Percentiles rank a stretch among this genome's conserved stretches.
phyloP scores from a whole-genome alignment of 2,888 invertebrate species.

The Bugula neritina region DNA sequence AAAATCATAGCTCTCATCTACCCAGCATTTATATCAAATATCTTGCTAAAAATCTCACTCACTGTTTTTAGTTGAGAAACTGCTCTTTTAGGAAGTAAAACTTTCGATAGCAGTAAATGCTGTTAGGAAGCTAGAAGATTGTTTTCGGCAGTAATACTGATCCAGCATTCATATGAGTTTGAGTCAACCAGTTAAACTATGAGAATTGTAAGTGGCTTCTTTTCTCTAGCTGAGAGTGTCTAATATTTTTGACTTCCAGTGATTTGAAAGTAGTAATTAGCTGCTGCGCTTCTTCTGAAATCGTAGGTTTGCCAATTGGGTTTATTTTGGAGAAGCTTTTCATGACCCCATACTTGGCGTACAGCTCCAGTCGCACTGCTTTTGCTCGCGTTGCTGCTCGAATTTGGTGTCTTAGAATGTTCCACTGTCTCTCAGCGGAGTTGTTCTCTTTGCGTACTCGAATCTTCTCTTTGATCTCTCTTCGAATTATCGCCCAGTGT shows the following conservation, averaged over 20 bases:
- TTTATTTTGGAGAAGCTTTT: background rate
- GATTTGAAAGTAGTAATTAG: background rate
- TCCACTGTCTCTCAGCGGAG: conserved; percentile 1
- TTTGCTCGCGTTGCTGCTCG: conserved; percentile 23
- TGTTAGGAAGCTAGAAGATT: too few relatives aligned
- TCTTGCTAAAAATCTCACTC: too few relatives aligned
- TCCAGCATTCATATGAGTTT: too few relatives aligned
- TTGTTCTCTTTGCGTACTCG: conserved; percentile 18
- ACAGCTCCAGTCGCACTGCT: conserved; percentile 10
- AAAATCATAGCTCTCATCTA: too few relatives aligned
- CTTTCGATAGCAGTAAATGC: too few relatives aligned
- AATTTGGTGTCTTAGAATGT: conserved; percentile 24
- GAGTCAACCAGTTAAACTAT: too few relatives aligned
- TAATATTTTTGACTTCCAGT: conserved; percentile 12
- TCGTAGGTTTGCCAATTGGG: background rate
- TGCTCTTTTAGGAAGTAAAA: too few relatives aligned
- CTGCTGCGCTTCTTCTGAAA: conserved; percentile 1
- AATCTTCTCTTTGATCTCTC: conserved; percentile 13
- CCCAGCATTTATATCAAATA: too few relatives aligned
- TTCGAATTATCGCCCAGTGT: conserved; percentile 22
- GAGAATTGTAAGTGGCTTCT: background rate
- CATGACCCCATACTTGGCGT: conserved; percentile 14
- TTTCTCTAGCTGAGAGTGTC: background rate
- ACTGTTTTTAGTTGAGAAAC: too few relatives aligned
- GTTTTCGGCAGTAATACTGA: too few relatives aligned